phyloP scores from a whole-genome alignment of 1,140 invertebrate genomes.

The Anoplophora glabripennis region DNA sequence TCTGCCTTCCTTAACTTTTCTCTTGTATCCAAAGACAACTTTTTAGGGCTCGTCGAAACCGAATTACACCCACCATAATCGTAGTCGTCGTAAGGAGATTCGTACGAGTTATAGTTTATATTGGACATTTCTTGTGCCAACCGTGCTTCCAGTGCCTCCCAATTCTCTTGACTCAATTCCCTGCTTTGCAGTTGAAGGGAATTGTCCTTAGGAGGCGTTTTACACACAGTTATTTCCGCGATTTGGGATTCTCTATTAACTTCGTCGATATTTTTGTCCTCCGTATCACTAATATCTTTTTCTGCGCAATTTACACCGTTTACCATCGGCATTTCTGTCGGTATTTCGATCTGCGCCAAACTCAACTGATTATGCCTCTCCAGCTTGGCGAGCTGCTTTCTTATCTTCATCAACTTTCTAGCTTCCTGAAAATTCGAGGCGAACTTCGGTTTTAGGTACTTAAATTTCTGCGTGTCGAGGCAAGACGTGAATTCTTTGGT shows the following conservation, averaged over 20 bases:
- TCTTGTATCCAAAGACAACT: too few relatives aligned
- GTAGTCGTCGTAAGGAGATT: conserved; percentile 26
- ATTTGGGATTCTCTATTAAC: conserved; percentile 1
- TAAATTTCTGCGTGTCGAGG: conserved; percentile 19
- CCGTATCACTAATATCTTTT: conserved; percentile 3
- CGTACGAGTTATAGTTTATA: conserved; percentile 33
- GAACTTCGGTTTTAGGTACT: conserved; percentile 58
- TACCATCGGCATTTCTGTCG: not conserved
- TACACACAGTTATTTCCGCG: not conserved
- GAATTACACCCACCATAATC: conserved; percentile 15
- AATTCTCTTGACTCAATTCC: conserved; percentile 41
- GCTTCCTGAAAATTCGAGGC: conserved; percentile 60
- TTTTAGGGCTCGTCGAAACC: conserved; percentile 1
- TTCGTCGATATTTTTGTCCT: not conserved
- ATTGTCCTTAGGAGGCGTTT: not conserved
- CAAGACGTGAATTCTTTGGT: conserved; percentile 1
- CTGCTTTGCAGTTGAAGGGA: conserved; percentile 25
- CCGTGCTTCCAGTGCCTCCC: conserved; percentile 44
- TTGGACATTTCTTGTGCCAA: conserved; percentile 36
- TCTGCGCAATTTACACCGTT: conserved; percentile 1
- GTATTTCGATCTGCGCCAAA: conserved; percentile 18
- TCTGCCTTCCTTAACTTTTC: too few relatives aligned
- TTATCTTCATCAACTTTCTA: conserved; percentile 60
- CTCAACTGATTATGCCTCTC: conserved; percentile 53
- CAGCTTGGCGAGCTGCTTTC: conserved; percentile 59